These are phyloP conservation scores for Chromis chromis DNA, from an alignment of 2,797 vertebrate genomes.

Conservation along the genomic window DNA sequence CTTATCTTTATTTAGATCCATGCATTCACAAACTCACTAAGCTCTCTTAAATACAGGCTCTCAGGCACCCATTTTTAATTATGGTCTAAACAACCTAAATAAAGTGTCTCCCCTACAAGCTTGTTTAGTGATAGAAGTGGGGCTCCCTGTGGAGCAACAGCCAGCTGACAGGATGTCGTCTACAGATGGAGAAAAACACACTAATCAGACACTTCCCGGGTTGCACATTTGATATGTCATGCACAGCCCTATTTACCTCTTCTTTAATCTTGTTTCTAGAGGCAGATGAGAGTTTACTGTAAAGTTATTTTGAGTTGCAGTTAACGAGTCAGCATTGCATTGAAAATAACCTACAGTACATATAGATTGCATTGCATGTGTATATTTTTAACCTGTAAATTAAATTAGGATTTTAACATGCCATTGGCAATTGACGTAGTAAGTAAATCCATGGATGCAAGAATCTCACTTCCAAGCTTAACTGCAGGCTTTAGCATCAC, in stretches of 20 bases:
- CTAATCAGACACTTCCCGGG: constrained; percentile 65
- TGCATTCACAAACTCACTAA: constrained; percentile 1
- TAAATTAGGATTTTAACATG: constrained; percentile 17
- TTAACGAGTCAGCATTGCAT: constrained; percentile 18
- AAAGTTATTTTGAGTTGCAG: constrained; percentile 41
- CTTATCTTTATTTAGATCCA: constrained; percentile 5
- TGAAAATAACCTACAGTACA: constrained; percentile 56
- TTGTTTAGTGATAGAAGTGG: constrained; percentile 49
- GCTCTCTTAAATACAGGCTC: constrained; percentile 18
- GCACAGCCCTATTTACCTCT: constrained; percentile 27
- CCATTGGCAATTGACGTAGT: not conserved
- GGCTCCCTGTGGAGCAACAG: constrained; percentile 54
- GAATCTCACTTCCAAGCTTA: constrained; percentile 5
- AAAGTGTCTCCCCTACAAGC: constrained; percentile 42
- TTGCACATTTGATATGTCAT: constrained; percentile 46
- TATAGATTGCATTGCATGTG: constrained; percentile 46
- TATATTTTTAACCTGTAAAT: constrained; percentile 64
- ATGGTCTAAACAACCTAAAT: constrained; percentile 41
- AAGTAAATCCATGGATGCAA: not conserved
- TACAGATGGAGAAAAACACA: constrained; percentile 65
- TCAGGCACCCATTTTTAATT: constrained; percentile 33
- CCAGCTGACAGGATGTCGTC: constrained; percentile 74
- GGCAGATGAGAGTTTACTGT: constrained; percentile 25
- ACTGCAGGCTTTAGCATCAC: constrained; percentile 4
- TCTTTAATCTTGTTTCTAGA: constrained; percentile 34